Base-by-base conservation (phyloP, 2,113 vertebrate species). In the Microtus montanus region DNA sequence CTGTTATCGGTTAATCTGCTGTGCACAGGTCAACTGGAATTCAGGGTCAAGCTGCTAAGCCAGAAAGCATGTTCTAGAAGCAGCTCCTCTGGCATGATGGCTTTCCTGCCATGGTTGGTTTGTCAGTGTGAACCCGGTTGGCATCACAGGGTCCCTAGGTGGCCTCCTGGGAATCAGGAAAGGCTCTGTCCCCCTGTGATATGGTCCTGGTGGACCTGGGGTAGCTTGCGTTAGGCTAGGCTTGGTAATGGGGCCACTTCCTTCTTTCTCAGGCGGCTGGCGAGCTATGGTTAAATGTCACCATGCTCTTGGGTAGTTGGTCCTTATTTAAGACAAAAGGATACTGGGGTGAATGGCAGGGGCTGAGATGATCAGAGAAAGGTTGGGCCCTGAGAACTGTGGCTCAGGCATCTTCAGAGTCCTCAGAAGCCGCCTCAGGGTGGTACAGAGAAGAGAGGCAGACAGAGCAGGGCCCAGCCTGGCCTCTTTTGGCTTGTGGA, bases 261-360 rank as follows among this genome's bases (percentile, higher is more conserved):
- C 8, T 15, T 33, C 74, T 41, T 83, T 66, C 49, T 68, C 20
- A 15, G 14, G 3, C 24, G 84, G 20, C 71, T 73, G 14, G 15
- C 24, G 30, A 88, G 52, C 17, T 35, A 0, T 11, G 68, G 68
- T 20, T 86, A n/a, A 73, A 17, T 41, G 74, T 74, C 63, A 64
- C 0, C 28, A 8, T 44, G 6, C 0, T 1, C 77, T 41, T 38
- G 75, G 0, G 0, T 74, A 52, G 26, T 30, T 49, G 58, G 54
- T 3, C 41, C 11, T 19, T 52, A 7, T n/a, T 64, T 82, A n/a
- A 44, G 11, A 1, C 0, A 33, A 66, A 80, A 35, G 38, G 47
- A 35, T 54, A 19, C 2, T 8, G 35, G 63, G 13, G n/a, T 33
- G 17, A 84, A 52, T 63, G 47, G 33, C 17, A 8, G 54, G 54